A percentile compares a stretch with the other conserved stretches of the same genome.
phyloP scores from a whole-genome alignment of 2,113 vertebrate species.

The Petroica traversi region DNA sequence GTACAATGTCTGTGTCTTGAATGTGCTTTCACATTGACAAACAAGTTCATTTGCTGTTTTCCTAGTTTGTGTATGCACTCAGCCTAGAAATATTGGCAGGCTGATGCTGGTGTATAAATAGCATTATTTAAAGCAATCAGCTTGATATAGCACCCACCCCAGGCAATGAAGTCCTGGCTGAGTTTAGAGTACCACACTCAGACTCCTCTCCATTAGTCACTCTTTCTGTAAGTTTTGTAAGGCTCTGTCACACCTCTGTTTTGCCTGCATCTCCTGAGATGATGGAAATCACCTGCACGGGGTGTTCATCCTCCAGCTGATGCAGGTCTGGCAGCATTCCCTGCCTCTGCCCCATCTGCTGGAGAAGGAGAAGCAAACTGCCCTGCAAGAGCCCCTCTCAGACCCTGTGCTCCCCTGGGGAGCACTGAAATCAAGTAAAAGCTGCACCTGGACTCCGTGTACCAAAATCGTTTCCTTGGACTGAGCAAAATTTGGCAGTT shows the following conservation, averaged over 20 bases:
- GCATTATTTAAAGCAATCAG: not conserved
- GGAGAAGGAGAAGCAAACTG: not conserved
- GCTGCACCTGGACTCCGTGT: not conserved
- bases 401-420: fast-evolving
- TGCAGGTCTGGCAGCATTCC: not conserved
- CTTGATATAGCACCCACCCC: not conserved
- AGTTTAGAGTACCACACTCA: not conserved
- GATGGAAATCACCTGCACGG: fast-evolving
- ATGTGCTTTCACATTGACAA: not conserved
- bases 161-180: not conserved
- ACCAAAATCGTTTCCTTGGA: not conserved
- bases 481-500: not conserved
- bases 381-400: not conserved
- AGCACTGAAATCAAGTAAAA: not conserved
- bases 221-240: not conserved
- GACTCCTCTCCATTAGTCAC: fast-evolving
- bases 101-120: not conserved
- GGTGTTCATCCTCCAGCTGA: not conserved
- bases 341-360: not conserved
- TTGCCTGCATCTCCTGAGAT: fast-evolving
- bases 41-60: not conserved
- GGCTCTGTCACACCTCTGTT: not conserved
- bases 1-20: not conserved
- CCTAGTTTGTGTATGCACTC: not conserved
- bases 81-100: not conserved